A percentile compares a stretch with the other conserved stretches of the same genome.
These are phyloP conservation scores for Schizopygopsis malacanthus DNA, from an alignment of 2,797 vertebrate species.

Conservation along the genomic window DNA sequence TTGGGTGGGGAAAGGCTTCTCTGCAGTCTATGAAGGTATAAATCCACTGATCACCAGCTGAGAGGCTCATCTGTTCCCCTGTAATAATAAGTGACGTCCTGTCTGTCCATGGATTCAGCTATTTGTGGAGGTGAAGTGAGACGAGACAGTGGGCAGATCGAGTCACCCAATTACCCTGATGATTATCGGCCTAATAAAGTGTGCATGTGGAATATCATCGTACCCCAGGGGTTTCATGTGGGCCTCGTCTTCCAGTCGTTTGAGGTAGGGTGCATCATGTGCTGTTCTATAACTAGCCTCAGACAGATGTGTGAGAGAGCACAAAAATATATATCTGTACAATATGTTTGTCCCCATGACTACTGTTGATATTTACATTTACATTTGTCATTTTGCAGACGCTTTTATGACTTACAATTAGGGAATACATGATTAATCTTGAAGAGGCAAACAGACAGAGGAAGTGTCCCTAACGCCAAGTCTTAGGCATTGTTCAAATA, in stretches of 20 bases:
- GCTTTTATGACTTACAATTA: no score
- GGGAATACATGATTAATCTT: no score
- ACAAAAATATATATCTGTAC: background rate
- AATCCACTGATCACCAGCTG: background rate
- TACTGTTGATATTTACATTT: background rate
- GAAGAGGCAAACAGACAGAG: no score
- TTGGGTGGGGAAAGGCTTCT: slow-evolving; percentile 94
- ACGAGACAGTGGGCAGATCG: slow-evolving; percentile 94
- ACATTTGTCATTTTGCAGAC: no score
- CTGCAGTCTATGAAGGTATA: slow-evolving; percentile 90
- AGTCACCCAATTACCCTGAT: slow-evolving; percentile 97
- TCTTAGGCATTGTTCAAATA: no score
- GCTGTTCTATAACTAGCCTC: slow-evolving; percentile 10
- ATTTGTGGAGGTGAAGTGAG: slow-evolving; percentile 95
- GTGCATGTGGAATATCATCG: slow-evolving; percentile 92
- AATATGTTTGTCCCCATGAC: background rate
- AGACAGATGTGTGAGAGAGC: background rate
- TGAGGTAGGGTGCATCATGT: slow-evolving; percentile 79
- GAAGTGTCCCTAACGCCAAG: no score
- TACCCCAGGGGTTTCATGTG: slow-evolving; percentile 92
- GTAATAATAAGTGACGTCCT: background rate
- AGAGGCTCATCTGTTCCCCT: background rate
- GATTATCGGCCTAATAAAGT: slow-evolving; percentile 96
- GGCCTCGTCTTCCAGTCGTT: slow-evolving; percentile 97
- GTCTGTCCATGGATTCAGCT: slow-evolving; percentile 73